Conservation (phyloP, 1,140 invertebrate genomes). For the Atta texana region DNA sequence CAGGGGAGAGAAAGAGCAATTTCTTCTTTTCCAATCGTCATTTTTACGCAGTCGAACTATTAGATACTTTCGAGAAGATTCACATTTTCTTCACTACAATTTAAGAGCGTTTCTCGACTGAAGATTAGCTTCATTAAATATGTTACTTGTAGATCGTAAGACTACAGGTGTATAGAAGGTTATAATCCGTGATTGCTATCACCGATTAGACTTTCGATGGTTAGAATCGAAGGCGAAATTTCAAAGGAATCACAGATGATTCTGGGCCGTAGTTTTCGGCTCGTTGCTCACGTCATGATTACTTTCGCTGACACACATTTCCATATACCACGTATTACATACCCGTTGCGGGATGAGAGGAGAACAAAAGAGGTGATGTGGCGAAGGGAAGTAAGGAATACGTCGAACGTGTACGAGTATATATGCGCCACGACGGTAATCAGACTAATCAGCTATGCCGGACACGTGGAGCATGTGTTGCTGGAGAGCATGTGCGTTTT, state of each 20-base stretch:
- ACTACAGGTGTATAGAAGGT: slow-evolving; percentile 17
- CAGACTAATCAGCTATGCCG: slow-evolving; percentile 58
- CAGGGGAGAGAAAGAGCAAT: neutral
- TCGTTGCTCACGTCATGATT: slow-evolving; percentile 30
- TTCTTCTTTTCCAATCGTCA: neutral
- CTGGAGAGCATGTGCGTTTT: slow-evolving; percentile 52
- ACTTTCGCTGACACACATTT: slow-evolving; percentile 58
- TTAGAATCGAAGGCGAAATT: slow-evolving; percentile 3
- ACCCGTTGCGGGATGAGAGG: neutral
- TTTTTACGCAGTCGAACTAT: neutral
- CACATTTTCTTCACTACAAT: slow-evolving; percentile 10
- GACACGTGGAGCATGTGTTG: slow-evolving; percentile 63
- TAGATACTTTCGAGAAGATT: slow-evolving; percentile 9
- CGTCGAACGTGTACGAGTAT: slow-evolving; percentile 32
- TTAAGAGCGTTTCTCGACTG: neutral
- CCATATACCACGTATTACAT: neutral
- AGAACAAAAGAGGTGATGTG: slow-evolving; percentile 33
- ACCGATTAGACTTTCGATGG: slow-evolving; percentile 37
- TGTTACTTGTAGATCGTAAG: slow-evolving; percentile 24
- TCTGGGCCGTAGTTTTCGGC: slow-evolving; percentile 34
- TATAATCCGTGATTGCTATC: slow-evolving; percentile 47
- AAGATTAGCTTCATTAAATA: slow-evolving; percentile 38
- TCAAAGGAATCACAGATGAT: slow-evolving; percentile 42
- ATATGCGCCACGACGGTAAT: neutral
- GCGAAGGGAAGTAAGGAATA: neutral